These are phyloP conservation scores for Serilophus lunatus DNA, from an alignment of 2,113 vertebrate genomes.

Conservation along the genomic window DNA sequence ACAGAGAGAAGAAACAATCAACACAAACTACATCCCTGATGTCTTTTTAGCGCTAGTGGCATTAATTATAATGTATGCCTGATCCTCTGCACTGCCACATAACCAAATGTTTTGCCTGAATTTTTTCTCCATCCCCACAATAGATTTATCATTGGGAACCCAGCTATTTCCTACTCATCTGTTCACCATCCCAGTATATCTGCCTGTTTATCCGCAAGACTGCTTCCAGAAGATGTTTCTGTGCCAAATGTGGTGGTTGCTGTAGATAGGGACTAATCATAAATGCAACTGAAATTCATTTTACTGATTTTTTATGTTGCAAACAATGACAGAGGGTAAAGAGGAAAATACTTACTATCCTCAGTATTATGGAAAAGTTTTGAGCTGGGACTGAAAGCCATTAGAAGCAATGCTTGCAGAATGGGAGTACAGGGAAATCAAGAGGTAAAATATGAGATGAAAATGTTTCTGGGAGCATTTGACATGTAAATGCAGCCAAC, in stretches of 20 bases:
- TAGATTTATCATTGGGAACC: constrained; percentile 13
- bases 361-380: background rate
- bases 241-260: constrained; percentile 6
- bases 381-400: background rate
- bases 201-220: constrained; percentile 43
- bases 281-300: constrained; percentile 57
- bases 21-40: constrained; percentile 66
- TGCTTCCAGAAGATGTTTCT: constrained; percentile 12
- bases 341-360: background rate
- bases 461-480: constrained; percentile 12
- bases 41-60: constrained; percentile 69
- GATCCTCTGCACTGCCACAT: constrained; percentile 11
- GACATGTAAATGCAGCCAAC: background rate
- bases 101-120: constrained; percentile 47
- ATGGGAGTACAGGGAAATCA: constrained; percentile 9
- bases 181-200: background rate
- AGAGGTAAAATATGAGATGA: constrained; percentile 1
- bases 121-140: background rate
- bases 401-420: background rate
- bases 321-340: constrained; percentile 10
- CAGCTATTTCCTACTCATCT: constrained; percentile 50
- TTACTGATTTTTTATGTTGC: background rate
- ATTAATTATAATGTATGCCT: constrained; percentile 68
- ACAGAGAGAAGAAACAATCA: constrained; percentile 80
- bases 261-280: constrained; percentile 43